These are phyloP conservation scores for Hyla sarda DNA, from an alignment of 2,113 vertebrate genomes.

Conservation along the genomic window DNA sequence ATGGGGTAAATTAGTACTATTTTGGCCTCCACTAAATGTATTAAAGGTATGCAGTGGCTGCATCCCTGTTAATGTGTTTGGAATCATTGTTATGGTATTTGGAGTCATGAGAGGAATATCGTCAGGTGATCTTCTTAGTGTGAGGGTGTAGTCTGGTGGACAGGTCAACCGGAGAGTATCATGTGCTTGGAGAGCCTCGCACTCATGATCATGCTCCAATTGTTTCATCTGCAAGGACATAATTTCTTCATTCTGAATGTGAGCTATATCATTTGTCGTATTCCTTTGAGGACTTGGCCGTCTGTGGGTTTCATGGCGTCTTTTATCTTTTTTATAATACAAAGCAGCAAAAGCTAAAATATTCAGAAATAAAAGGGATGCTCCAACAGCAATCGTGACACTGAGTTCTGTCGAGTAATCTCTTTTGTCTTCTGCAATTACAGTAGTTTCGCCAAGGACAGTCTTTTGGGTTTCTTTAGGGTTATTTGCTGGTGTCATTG, in stretches of 20 bases:
- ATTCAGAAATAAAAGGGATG: slow-evolving; percentile 92
- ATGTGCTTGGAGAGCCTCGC: slow-evolving; percentile 83
- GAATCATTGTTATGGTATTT: slow-evolving; percentile 95
- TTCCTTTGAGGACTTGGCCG: slow-evolving; percentile 86
- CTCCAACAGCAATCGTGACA: slow-evolving; percentile 94
- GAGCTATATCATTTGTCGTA: slow-evolving; percentile 83
- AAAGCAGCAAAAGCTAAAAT: slow-evolving; percentile 93
- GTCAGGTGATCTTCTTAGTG: slow-evolving; percentile 89
- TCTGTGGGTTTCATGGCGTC: slow-evolving; percentile 88
- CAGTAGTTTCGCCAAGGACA: slow-evolving; percentile 79
- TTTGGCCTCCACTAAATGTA: slow-evolving; percentile 89
- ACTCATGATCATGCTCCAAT: slow-evolving; percentile 89
- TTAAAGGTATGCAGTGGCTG: slow-evolving; percentile 94
- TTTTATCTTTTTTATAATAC: slow-evolving; percentile 96
- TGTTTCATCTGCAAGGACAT: slow-evolving; percentile 96
- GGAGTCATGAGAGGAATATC: slow-evolving; percentile 92
- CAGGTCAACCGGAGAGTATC: slow-evolving; percentile 86
- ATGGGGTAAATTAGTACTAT: slow-evolving; percentile 93
- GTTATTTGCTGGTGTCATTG: slow-evolving; percentile 82
- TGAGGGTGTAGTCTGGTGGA: slow-evolving; percentile 93
- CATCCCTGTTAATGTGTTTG: slow-evolving; percentile 89
- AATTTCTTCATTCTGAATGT: slow-evolving; percentile 91
- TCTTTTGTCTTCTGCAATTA: slow-evolving; percentile 90
- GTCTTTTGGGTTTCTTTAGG: slow-evolving; percentile 86
- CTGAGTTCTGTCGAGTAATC: slow-evolving; percentile 95